Base-by-base conservation (phyloP, 2,888 invertebrate genomes). In the Carpatolechia fugitivella region DNA sequence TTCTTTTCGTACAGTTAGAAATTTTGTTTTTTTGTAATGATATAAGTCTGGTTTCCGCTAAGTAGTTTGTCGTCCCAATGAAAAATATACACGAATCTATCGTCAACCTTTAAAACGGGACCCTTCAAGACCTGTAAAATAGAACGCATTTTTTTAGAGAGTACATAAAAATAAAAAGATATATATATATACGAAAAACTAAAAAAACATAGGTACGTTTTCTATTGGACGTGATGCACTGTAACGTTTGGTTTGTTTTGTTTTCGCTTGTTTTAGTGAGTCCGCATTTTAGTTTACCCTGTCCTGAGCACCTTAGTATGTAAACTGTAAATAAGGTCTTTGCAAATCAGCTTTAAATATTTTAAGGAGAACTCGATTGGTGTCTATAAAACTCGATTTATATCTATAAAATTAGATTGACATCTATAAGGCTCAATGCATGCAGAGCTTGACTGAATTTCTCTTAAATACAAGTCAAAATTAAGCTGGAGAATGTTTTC, bases 181-280 rank as follows among this genome's bases (percentile, higher is more conserved):
- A n/a, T n/a, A n/a, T n/a, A n/a, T n/a, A n/a, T n/a, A n/a, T n/a
- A n/a, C 75, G 75, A 74, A 75, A 52, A 30, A 30, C 20, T 11
- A 77, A 75, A 76, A 73, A 70, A 69, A 72, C 63, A 74, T 85
- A 84, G 81, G 66, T 79, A 82, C 74, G 76, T 82, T 80, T 77
- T 73, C 75, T 71, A 73, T 80, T 76, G 80, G n/a, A 87, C 85
- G 87, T 87, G 84, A 83, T 88, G 88, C 88, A 89, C 87, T 87
- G 78, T 80, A 69, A 66, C 73, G 72, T 83, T 85, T 82, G 78
- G 79, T 83, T 85, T 82, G 78, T 77, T 84, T 74, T 78, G 78
- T 85, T 83, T 70, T 76, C 75, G 87, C 87, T 88, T 88, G 85
- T 86, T 86, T 88, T 88, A 83, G 87, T 86, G 73, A 74, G 70